A percentile compares a stretch with the other conserved stretches of the same genome.
Evolutionary conservation across 2,113 vertebrate species (phyloP).

Genomic region (Polypterus senegalus): DNA sequence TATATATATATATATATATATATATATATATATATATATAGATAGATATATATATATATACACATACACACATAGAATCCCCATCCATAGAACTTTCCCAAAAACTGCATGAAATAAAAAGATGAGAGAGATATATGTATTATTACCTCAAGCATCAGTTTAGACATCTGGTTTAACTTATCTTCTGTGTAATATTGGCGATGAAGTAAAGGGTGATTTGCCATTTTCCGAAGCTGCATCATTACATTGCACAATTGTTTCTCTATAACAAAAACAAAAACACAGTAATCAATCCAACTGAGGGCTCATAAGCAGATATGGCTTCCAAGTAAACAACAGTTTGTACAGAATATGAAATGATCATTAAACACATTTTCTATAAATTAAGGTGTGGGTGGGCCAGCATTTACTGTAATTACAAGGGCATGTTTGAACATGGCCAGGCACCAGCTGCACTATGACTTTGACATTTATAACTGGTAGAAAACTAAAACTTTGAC

Average conservation of each 20-base stretch:
- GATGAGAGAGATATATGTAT: neutral
- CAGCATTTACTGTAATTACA: too few relatives aligned
- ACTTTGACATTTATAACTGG: too few relatives aligned
- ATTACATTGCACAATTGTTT: constrained; percentile 77
- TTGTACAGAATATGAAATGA: too few relatives aligned
- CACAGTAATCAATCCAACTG: neutral
- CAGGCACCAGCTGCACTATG: too few relatives aligned
- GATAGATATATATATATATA: neutral
- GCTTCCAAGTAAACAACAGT: too few relatives aligned
- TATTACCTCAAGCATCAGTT: constrained; percentile 83
- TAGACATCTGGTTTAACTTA: constrained; percentile 77
- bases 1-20: constrained; percentile 1
- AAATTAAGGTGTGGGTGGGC: too few relatives aligned
- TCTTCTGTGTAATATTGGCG: constrained; percentile 82
- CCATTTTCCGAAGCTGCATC: constrained; percentile 98
- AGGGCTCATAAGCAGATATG: too few relatives aligned
- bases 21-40: neutral
- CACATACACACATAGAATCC: neutral
- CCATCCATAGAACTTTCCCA: constrained; percentile 1
- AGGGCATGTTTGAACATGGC: too few relatives aligned
- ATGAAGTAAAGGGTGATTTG: constrained; percentile 89
- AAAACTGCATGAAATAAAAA: too few relatives aligned
- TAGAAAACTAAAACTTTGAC: too few relatives aligned
- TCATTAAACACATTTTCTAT: too few relatives aligned
- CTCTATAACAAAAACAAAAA: constrained; percentile 44